Evolutionary conservation across 2,888 invertebrate species (phyloP).

Genomic region (Acleris holmiana): DNA sequence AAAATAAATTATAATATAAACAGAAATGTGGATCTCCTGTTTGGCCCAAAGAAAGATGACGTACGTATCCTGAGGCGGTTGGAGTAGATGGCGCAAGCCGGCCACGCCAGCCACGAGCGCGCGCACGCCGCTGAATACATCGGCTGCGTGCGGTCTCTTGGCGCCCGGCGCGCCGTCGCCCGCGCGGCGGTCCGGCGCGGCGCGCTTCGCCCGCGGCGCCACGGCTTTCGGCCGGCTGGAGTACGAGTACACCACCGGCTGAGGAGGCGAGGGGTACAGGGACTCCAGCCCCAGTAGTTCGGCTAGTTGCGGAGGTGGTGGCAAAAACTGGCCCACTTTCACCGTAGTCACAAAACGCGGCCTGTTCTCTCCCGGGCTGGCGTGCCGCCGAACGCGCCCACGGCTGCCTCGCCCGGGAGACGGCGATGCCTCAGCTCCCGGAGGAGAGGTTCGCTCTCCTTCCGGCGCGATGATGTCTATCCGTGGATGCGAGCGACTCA

Average conservation of each 20-base stretch:
- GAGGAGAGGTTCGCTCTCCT: constrained; percentile 45
- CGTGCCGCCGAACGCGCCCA: constrained; percentile 45
- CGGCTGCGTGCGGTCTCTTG: constrained; percentile 37
- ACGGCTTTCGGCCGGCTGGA: constrained; percentile 86
- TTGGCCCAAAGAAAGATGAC: neutral
- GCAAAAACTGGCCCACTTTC: constrained; percentile 90
- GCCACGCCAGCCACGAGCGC: constrained; percentile 65
- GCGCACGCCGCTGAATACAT: constrained; percentile 55
- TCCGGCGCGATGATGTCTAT: constrained; percentile 54
- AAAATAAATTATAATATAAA: too few relatives aligned
- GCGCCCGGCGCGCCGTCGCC: constrained; percentile 43
- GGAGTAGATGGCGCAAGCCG: constrained; percentile 55
- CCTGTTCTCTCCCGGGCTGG: constrained; percentile 53
- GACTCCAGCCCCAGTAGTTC: constrained; percentile 84
- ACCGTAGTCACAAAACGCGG: constrained; percentile 93
- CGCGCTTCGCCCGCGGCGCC: constrained; percentile 53
- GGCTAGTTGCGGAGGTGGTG: constrained; percentile 90
- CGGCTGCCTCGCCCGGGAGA: constrained; percentile 48
- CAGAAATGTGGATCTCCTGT: too few relatives aligned
- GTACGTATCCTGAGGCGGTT: constrained; percentile 31
- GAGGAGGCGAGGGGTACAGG: constrained; percentile 59
- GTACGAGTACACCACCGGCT: constrained; percentile 85
- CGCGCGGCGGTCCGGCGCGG: constrained; percentile 43
- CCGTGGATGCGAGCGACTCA: constrained; percentile 63
- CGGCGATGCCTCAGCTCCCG: constrained; percentile 55